Evolutionary conservation across 2,888 invertebrate species (phyloP).

Genomic region (Uropetala carovei): DNA sequence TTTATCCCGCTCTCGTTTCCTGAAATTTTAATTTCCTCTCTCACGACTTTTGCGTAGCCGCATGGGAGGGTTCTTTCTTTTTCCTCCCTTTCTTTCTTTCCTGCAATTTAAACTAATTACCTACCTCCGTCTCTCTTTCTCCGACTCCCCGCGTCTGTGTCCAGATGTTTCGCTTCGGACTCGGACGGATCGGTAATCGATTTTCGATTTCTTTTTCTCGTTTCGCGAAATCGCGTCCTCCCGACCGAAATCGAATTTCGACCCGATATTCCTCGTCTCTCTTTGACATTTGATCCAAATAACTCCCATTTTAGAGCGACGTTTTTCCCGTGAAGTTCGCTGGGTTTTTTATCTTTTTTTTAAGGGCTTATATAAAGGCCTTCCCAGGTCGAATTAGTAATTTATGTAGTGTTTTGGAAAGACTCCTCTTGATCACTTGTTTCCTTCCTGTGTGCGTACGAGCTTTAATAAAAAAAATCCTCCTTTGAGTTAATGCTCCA

Average conservation of each 20-base stretch:
- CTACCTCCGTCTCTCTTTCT: neutral
- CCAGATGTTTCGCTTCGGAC: too few relatives aligned
- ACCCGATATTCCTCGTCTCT: neutral
- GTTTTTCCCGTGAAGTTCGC: neutral
- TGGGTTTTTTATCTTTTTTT: neutral
- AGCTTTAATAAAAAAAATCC: neutral
- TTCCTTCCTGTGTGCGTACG: neutral
- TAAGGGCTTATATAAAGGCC: neutral
- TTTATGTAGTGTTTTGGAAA: neutral
- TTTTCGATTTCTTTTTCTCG: neutral
- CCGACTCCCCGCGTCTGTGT: too few relatives aligned
- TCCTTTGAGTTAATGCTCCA: neutral
- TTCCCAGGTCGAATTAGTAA: neutral
- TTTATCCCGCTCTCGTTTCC: neutral
- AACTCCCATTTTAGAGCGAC: neutral
- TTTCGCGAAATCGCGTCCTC: neutral
- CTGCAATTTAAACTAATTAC: neutral
- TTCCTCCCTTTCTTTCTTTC: neutral
- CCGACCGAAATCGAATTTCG: too few relatives aligned
- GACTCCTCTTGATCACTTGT: neutral
- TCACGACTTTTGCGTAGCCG: neutral
- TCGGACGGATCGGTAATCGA: neutral
- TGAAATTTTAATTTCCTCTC: neutral
- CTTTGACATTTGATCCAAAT: neutral
- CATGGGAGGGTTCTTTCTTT: too few relatives aligned